Base-by-base conservation (phyloP, 2,888 invertebrate genomes). In the Drosophila barbarae region DNA sequence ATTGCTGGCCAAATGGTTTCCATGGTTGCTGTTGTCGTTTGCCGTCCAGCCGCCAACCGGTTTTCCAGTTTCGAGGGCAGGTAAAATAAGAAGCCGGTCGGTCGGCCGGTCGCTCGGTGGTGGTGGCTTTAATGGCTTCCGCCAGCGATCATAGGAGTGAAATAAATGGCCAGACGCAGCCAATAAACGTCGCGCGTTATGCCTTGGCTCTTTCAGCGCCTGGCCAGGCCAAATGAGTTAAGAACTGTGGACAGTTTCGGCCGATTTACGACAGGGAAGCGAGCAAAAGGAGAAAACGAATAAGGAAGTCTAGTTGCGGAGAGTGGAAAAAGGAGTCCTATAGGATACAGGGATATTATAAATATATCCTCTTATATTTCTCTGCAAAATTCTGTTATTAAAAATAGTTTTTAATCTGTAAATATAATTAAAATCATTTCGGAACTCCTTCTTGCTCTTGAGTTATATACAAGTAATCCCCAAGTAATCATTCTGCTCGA, bases 71-170 rank as follows among this genome's bases (percentile, higher is more conserved):
- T 28, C 53, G 73, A 28, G 50, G 69, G 56, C 57, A 47, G 70
- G 80, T 77, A 77, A 66, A 44, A 54, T 56, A 47, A 52, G 61
- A 47, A 52, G 71, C 44, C 41, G 51, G 38, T 69, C 49, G 18
- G 28, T 56, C 59, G 42, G 49, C 66, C 23, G 23, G 23, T 23
- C 23, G 23, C 23, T 4, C 23, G 44, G 67, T 44, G 84, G 87
- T 88, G 86, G 88, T 88, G 86, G 88, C 84, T 88, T 89, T 89
- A 89, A 89, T 89, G 89, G 89, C 89, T 89, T 88, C 89, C 88
- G 88, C 88, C 88, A 87, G 85, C 86, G 86, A 88, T 87, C 86
- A 85, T 86, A 87, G 79, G 88, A 87, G 84, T 80, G 84, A 87
- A 86, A 88, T 88, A 84, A 87, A 88, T 89, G 88, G 88, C 86